These are phyloP conservation scores for Gymnogyps californianus DNA, from an alignment of 2,113 vertebrate genomes.

Conservation along the genomic window DNA sequence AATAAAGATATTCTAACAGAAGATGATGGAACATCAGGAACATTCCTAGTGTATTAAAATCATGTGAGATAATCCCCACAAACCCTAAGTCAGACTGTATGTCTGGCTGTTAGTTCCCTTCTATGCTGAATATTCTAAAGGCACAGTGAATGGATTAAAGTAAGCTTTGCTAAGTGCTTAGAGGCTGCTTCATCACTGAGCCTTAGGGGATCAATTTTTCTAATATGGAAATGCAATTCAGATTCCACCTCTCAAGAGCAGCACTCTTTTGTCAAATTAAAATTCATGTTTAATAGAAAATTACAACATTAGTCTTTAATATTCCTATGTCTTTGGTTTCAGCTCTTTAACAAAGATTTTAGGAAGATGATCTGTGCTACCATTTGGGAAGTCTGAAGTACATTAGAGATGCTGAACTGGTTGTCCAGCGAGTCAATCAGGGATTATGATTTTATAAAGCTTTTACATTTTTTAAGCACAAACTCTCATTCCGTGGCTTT, in stretches of 20 bases:
- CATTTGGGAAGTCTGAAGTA: background rate
- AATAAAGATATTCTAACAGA: background rate
- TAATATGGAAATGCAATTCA: background rate
- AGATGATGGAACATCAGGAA: background rate
- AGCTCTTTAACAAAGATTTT: background rate
- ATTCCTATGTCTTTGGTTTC: background rate
- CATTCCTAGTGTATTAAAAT: background rate
- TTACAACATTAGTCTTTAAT: background rate
- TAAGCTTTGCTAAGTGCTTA: background rate
- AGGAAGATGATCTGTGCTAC: background rate
- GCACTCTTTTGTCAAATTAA: constrained; percentile 3
- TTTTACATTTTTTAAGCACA: background rate
- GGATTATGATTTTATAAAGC: background rate
- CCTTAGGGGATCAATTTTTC: background rate
- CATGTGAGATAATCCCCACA: background rate
- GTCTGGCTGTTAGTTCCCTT: background rate
- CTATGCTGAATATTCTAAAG: background rate
- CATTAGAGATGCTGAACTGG: background rate
- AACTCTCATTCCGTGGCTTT: background rate
- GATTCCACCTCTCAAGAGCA: background rate
- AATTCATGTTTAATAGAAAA: background rate
- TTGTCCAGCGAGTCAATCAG: background rate
- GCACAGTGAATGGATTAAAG: background rate
- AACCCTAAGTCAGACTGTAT: background rate
- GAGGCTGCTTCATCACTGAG: background rate